These are phyloP conservation scores for Myotis lucifugus DNA, from an alignment of 2,113 vertebrate genomes.

Conservation along the genomic window DNA sequence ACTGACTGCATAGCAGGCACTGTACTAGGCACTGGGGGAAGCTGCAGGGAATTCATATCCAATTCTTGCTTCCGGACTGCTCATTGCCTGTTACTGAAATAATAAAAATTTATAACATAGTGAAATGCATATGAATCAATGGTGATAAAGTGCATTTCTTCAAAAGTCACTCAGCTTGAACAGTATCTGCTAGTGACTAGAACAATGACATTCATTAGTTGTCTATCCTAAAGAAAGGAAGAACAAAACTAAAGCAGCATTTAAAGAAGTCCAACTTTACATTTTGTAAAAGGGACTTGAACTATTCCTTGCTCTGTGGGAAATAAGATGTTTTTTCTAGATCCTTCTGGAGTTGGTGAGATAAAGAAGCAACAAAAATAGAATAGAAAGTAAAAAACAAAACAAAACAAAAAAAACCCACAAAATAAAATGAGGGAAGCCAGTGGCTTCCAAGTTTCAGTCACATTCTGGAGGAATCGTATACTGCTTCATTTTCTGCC, in stretches of 20 bases:
- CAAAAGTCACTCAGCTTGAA: not conserved
- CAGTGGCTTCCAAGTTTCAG: not conserved
- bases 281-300: not conserved
- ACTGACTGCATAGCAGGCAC: not conserved
- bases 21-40: not conserved
- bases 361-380: not conserved
- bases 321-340: not conserved
- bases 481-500: rapidly evolving
- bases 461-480: not conserved
- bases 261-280: rapidly evolving
- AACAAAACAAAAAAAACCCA: too few species aligned
- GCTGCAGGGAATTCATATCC: not conserved
- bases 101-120: not conserved
- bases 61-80: not conserved
- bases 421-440: not conserved
- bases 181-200: not conserved
- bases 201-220: not conserved
- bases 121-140: not conserved
- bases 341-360: not conserved
- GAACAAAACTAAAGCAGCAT: not conserved
- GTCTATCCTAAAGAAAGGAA: not conserved
- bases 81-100: not conserved
- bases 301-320: rapidly evolving
- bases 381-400: not conserved
- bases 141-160: not conserved